These are phyloP conservation scores for Falco berigora DNA, from an alignment of 2,797 vertebrate species.

Conservation along the genomic window DNA sequence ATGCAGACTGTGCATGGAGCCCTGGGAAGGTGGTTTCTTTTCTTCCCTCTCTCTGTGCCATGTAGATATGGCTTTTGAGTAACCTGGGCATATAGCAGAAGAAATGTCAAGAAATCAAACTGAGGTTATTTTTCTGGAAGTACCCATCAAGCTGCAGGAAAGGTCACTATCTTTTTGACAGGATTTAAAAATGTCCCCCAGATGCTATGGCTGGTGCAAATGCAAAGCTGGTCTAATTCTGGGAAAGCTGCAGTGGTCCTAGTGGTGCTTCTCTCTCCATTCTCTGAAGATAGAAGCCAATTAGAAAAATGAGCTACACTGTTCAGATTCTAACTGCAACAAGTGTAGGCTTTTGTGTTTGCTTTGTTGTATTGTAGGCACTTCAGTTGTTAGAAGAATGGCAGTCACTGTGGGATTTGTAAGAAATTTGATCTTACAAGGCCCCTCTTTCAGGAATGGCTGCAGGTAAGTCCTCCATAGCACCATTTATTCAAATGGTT, in stretches of 20 bases:
- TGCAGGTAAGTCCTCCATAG: neutral
- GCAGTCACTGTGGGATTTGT: neutral
- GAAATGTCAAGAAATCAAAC: neutral
- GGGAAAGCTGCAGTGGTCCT: neutral
- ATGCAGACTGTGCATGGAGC: rapidly evolving
- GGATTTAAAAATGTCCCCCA: neutral
- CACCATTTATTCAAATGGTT: neutral
- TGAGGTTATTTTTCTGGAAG: neutral
- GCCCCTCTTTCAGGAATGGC: neutral
- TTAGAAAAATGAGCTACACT: neutral
- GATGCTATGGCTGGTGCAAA: neutral
- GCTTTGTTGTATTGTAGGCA: neutral
- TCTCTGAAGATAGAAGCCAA: neutral
- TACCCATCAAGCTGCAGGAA: neutral
- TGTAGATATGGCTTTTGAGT: neutral
- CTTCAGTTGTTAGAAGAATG: neutral
- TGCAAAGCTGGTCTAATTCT: neutral
- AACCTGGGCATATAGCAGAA: neutral
- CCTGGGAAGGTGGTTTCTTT: neutral
- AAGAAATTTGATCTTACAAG: neutral
- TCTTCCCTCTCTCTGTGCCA: neutral
- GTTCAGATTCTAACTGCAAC: neutral
- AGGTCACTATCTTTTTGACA: neutral
- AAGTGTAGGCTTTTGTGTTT: neutral
- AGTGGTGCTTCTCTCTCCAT: neutral